Conservation (phyloP, 2,888 invertebrate genomes). For the Carabus problematicus region DNA sequence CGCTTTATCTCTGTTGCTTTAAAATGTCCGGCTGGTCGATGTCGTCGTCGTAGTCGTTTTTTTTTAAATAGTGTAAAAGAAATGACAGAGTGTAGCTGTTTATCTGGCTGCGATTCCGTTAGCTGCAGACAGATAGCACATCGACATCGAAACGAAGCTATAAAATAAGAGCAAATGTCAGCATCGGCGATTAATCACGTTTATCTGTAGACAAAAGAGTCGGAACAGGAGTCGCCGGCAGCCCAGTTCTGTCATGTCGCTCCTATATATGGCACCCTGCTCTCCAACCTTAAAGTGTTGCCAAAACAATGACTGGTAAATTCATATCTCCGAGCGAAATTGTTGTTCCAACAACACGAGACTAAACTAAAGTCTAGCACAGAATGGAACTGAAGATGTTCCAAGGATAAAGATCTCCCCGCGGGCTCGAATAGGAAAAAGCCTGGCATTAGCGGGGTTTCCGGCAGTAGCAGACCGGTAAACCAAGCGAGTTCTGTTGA, state of each 20-base stretch:
- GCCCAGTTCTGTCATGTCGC: conserved; percentile 28
- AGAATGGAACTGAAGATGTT: conserved; percentile 20
- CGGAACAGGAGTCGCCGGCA: conserved; percentile 14
- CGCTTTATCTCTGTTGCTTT: not conserved
- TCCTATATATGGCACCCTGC: conserved; percentile 24
- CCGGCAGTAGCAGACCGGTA: conserved; percentile 50
- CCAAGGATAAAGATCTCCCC: conserved; percentile 46
- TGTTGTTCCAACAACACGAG: not conserved
- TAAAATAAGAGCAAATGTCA: conserved; percentile 48
- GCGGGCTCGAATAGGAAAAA: conserved; percentile 49
- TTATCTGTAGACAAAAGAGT: conserved; percentile 44
- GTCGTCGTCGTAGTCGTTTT: not conserved
- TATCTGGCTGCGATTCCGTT: conserved; percentile 25
- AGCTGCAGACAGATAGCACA: conserved; percentile 30
- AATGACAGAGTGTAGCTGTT: conserved; percentile 36
- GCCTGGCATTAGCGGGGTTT: conserved; percentile 53
- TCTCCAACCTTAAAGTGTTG: conserved; percentile 43
- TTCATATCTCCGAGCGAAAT: conserved; percentile 49
- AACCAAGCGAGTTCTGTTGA: conserved; percentile 45
- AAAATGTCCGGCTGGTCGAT: conserved; percentile 7
- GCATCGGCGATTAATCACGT: conserved; percentile 48
- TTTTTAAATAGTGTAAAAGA: conserved; percentile 27
- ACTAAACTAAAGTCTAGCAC: not conserved
- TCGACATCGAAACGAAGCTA: conserved; percentile 45
- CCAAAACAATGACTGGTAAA: conserved; percentile 50